Evolutionary conservation across 2,888 invertebrate genomes (phyloP), one percentile per base, ranked within the genome.

Genomic region (Endomychus coccineus): DNA sequence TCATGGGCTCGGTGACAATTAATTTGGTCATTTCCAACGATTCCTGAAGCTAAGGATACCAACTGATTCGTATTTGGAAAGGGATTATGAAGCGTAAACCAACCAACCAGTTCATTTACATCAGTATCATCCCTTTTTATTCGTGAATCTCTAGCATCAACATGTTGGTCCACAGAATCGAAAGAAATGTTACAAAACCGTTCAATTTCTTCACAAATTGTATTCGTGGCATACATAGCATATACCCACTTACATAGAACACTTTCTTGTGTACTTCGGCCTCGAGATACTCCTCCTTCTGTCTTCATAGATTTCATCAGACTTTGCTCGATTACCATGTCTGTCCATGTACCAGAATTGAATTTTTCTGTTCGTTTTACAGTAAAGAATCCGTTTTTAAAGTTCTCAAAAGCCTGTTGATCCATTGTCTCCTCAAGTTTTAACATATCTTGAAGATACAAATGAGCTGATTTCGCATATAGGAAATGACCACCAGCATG

Each of bases 401-500:
- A 52, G 37, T 45, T 50, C 16, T 44, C 42, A 44, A 40, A 54
- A 43, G 36, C 39, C 19, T 51, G 13, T 10, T 37, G 39, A 46
- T 46, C 39, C 3, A 48, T 45, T 22, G 9, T 17, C 6, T 42
- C 25, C 17, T 45, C 16, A 37, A 50, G 43, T 27, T 39, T 22
- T 10, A 28, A 19, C 45, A 49, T 49, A 32, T 49, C 42, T 54
- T 34, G 45, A n/a, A 51, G 39, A 46, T 52, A 49, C 31, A 51
- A 44, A 36, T 48, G 46, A 14, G 45, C 44, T 27, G 45, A 59
- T 46, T 55, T 58, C 4, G 56, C 57, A 49, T 60, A 61, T 4
- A 46, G 32, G 29, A 59, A 58, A 48, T 66, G 58, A 16, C 63
- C 62, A 42, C 32, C 24, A 4, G 58, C 56, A 40, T 62, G 54